Evolutionary conservation across 2,113 vertebrate genomes (phyloP).

Genomic region (Mesocricetus auratus): DNA sequence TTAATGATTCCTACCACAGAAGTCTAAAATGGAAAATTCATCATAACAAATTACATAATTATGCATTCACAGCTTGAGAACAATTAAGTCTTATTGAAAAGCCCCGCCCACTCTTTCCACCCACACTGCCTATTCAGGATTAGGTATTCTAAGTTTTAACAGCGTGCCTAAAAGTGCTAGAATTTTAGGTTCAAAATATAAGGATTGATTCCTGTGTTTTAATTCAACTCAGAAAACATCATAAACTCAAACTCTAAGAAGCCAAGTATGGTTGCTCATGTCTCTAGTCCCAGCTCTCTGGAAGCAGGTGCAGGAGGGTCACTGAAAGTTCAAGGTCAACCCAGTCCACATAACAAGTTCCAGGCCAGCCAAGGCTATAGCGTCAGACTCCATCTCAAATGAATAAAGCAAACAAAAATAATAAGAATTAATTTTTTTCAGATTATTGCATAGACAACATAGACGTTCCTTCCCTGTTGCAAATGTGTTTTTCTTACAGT

Average conservation of each 20-base stretch:
- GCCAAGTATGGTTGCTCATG: too few relatives aligned
- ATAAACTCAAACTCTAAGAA: slow-evolving; percentile 39
- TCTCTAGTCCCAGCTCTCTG: neutral
- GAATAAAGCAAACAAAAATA: neutral
- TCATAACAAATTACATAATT: slow-evolving; percentile 81
- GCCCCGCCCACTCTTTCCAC: slow-evolving; percentile 76
- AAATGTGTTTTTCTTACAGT: slow-evolving; percentile 51
- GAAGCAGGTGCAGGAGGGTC: neutral
- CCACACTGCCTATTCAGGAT: slow-evolving; percentile 75
- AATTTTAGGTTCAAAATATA: slow-evolving; percentile 56
- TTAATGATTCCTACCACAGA: slow-evolving; percentile 63
- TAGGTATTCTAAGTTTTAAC: slow-evolving; percentile 69
- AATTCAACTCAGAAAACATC: slow-evolving; percentile 50
- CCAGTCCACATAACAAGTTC: neutral
- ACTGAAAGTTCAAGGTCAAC: neutral
- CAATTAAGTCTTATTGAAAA: slow-evolving; percentile 78
- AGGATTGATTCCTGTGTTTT: slow-evolving; percentile 61
- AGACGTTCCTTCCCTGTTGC: slow-evolving; percentile 33
- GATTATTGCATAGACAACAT: neutral
- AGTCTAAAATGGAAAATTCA: slow-evolving; percentile 78
- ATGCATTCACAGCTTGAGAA: slow-evolving; percentile 77
- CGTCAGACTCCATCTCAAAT: neutral
- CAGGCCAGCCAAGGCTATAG: neutral
- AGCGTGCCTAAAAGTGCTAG: slow-evolving; percentile 62
- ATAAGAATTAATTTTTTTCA: neutral